phyloP scores from a whole-genome alignment of 2,113 vertebrate species.

The Serranochromis macrocephalus region DNA sequence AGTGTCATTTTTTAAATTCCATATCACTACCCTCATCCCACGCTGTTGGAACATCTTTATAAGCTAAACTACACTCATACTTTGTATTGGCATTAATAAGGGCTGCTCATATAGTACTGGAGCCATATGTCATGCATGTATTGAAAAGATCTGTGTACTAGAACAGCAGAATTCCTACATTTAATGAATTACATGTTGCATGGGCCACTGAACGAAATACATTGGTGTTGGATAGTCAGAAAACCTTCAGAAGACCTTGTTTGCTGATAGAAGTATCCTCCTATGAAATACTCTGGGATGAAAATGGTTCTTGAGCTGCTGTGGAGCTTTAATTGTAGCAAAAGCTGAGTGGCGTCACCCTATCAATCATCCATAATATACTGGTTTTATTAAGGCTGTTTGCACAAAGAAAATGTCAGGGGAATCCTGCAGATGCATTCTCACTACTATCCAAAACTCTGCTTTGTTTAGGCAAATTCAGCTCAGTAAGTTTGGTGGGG shows the following conservation, averaged over 20 bases:
- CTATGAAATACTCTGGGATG: background rate
- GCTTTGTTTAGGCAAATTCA: background rate
- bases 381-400: background rate
- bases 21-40: background rate
- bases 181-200: background rate
- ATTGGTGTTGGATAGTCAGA: background rate
- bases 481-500: background rate
- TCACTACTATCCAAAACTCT: background rate
- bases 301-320: background rate
- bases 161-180: background rate
- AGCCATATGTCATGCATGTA: background rate
- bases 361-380: background rate
- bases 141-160: background rate
- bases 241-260: background rate
- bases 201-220: background rate
- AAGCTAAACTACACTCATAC: background rate
- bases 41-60: background rate
- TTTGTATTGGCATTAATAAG: background rate
- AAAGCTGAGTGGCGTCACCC: background rate
- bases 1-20: background rate
- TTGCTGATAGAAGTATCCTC: background rate
- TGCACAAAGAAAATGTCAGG: background rate
- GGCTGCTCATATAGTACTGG: background rate
- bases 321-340: background rate
- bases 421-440: background rate